Evolutionary conservation across 2,888 invertebrate genomes (phyloP), one percentile per base, ranked within the genome.

Genomic region (Ophion obscuratus): DNA sequence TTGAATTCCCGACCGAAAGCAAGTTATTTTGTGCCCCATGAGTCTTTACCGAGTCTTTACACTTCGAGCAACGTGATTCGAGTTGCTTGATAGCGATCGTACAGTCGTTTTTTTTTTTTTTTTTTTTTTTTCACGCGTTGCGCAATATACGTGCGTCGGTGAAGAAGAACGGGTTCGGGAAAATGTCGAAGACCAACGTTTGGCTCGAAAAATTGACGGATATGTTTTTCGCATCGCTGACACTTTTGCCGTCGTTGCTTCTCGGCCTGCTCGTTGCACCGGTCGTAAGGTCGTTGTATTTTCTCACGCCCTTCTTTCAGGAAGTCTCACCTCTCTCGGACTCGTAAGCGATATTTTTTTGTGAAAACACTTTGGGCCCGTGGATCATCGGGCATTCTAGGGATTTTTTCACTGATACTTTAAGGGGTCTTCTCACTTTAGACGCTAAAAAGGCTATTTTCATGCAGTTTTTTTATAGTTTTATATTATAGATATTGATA

Each of bases 161-260:
- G 57, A 20, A 36, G 11, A 76, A 66, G 6, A 59, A 27, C 10
- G 24, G 24, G 20, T 53, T 75, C 11, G 27, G 31, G 77, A 91
- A 87, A n/a, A 91, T 92, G 91, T 87, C 90, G 83, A 82, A 86
- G 66, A 88, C 88, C 57, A 70, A 81, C 36, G 76, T 86, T 66
- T 90, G 89, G 90, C 24, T 88, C 9, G 88, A 90, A 53, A 90
- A 86, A 68, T 70, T 91, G 9, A 91, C 87, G 74, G 88, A 90
- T 64, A 87, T 92, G 73, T 91, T 92, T 79, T 73, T 93, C 67
- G 86, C 90, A 5, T 91, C 91, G 31, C 82, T 94, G 44, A 92
- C 93, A 3, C 89, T 94, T 7, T 87, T 94, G 20, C 94, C 93
- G 3, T 92, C 92, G 5, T 59, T 93, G 3, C 87, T 94, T 17